Evolutionary conservation across 1,140 invertebrate genomes (phyloP), one percentile per base, ranked within the genome.

Genomic region (Drosophila cardini): DNA sequence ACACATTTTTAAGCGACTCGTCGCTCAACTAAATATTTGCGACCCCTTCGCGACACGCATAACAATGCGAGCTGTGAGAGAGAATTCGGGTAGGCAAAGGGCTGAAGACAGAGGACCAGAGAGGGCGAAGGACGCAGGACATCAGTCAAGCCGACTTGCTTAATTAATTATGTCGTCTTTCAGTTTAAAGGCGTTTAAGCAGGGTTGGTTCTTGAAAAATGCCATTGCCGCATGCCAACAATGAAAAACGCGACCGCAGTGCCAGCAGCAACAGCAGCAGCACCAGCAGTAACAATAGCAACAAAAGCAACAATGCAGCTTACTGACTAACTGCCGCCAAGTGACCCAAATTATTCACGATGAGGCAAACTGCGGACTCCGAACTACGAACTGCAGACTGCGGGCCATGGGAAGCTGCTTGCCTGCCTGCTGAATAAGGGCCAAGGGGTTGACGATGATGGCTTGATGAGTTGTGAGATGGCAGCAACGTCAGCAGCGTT

Each of bases 141-240:
- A 87, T 87, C 83, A 87, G 83, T 87, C 83, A 87, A 76, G 78
- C 74, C 65, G 74, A 76, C 77, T 77, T 80, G 78, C 84, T 89
- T 89, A 89, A 89, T 89, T 89, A 89, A 89, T 89, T 90, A 90
- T 89, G 85, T 90, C 84, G 84, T 80, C 80, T 90, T 89, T 89
- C 85, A 72, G 80, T 80, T 73, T 90, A 90, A 89, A 90, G 85
- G 80, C 84, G 77, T 89, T 89, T 89, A 89, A 89, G 80, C 70
- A 52, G 72, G 58, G 76, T 8, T 16, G 53, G 18, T 52, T 48
- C 78, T 80, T 89, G 84, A 89, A 89, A 89, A 89, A 89, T 89
- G 84, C 84, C 82, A 72, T 58, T 80, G 77, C 77, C 78, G 81
- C 82, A 85, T 86, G 82, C 78, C 85, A 85, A 89, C 84, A 89